Evolutionary conservation across 53 echinoderm and acorn worm species (phyloP), one percentile per base, ranked within the genome.

Genomic region (Arbacia lixula): DNA sequence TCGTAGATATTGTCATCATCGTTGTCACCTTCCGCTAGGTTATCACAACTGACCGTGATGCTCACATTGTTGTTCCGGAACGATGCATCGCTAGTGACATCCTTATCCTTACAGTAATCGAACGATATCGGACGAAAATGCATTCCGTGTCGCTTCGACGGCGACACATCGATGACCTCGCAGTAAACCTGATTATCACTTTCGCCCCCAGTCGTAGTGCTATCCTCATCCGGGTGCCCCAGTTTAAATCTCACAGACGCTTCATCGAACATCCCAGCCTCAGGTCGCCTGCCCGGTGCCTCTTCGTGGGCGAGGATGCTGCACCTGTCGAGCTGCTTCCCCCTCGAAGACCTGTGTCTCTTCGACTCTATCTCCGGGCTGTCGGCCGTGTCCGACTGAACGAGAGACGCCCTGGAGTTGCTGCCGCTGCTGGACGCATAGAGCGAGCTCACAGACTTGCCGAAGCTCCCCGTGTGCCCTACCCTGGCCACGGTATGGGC

Each of bases 181-280:
- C 77, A 77, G 40, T 77, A 77, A 36, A 77, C 77, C 60, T 77
- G 77, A 28, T 2, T 36, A 28, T 77, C 77, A 4, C 77, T 77
- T 12, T 77, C 77, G 21, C 77, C 77, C 12, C 57, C 58, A 22
- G 77, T 77, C 37, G 77, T 77, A 2, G 77, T 56, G 19, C 77
- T 77, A 27, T 77, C 77, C 38, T 77, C 77, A 0, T 77, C 77
- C 14, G 77, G 77, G 19, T 77, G 77, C n/a, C 77, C 77, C n/a
- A 77, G 16, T 36, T 58, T 39, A 43, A 77, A 77, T 28, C 30
- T 57, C 12, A 77, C 30, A 11, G 77, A 37, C 12, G 22, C 36
- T 21, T 77, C 77, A 4, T 77, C 77, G 11, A 37, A 56, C 42
- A 33, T 34, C 16, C 52, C 74, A 33, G n/a, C 52, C 24, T 56